phyloP scores from a whole-genome alignment of 2,113 vertebrate genomes.

The Butorides virescens region DNA sequence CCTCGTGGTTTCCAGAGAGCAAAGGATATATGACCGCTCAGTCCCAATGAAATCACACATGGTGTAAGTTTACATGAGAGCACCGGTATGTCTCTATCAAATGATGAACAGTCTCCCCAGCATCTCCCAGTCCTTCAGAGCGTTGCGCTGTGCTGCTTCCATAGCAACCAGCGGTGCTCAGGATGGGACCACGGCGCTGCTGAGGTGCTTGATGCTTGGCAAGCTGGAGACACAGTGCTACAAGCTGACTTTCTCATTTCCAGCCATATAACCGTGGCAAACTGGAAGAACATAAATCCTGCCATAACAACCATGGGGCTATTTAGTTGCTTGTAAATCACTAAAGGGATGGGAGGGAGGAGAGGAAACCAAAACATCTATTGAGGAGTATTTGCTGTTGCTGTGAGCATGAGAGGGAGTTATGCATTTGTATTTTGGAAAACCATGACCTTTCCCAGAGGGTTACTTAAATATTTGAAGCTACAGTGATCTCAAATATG shows the following conservation, averaged over 20 bases:
- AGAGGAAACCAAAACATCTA: background rate
- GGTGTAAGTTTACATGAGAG: background rate
- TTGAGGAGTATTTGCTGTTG: background rate
- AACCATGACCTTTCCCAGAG: conserved; percentile 53
- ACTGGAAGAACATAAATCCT: background rate
- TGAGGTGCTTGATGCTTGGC: accelerated
- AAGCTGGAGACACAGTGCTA: background rate
- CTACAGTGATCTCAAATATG: conserved; percentile 10
- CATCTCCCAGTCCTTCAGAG: background rate
- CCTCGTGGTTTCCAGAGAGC: accelerated
- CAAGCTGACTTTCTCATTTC: background rate
- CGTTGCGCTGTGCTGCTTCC: background rate
- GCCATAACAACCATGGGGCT: background rate
- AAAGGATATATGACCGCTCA: background rate
- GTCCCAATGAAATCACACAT: accelerated
- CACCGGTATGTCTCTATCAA: accelerated
- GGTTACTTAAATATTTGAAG: conserved; percentile 59
- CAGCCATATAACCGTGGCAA: background rate
- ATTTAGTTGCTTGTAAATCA: background rate
- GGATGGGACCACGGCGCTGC: accelerated
- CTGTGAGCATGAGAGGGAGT: background rate
- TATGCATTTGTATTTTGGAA: conserved; percentile 21
- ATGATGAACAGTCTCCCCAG: background rate
- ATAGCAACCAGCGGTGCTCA: background rate
- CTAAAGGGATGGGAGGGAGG: background rate